Conservation (phyloP, 92 coral and sea anemone species). For the Palythoa caribaeorum region DNA sequence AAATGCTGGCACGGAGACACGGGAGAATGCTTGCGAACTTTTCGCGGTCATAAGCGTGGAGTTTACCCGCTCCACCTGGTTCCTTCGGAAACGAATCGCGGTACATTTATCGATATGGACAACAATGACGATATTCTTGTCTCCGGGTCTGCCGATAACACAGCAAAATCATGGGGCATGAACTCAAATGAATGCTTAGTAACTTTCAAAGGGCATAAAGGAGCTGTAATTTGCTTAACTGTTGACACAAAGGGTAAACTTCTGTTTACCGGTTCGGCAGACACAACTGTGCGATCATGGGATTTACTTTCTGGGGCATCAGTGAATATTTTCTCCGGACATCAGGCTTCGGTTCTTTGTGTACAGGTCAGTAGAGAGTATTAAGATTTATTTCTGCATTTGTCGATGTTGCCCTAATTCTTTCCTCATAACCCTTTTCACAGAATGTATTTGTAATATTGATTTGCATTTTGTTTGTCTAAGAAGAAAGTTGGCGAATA, state of each 20-base stretch:
- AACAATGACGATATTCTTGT: constrained; percentile 89
- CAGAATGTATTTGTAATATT: neutral
- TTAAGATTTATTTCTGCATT: neutral
- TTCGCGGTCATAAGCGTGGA: constrained; percentile 85
- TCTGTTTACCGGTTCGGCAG: constrained; percentile 94
- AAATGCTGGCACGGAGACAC: constrained; percentile 94
- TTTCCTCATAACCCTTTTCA: constrained; percentile 1
- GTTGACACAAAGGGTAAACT: constrained; percentile 87
- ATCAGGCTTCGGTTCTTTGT: constrained; percentile 78
- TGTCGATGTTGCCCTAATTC: neutral
- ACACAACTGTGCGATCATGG: constrained; percentile 90
- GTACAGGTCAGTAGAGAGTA: constrained; percentile 76
- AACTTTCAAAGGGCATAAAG: constrained; percentile 88
- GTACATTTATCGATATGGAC: constrained; percentile 86
- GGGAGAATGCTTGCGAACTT: constrained; percentile 85
- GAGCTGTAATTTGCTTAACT: constrained; percentile 87
- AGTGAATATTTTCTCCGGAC: constrained; percentile 80
- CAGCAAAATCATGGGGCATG: constrained; percentile 99
- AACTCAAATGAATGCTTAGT: constrained; percentile 89
- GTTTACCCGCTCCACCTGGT: constrained; percentile 85
- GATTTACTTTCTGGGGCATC: constrained; percentile 89
- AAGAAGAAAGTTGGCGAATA: neutral
- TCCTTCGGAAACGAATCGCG: constrained; percentile 87
- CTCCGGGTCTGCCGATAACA: constrained; percentile 91
- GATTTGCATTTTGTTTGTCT: constrained; percentile 13